Base-by-base conservation (phyloP, 2,888 invertebrate genomes). In the Cheilosia variabilis region DNA sequence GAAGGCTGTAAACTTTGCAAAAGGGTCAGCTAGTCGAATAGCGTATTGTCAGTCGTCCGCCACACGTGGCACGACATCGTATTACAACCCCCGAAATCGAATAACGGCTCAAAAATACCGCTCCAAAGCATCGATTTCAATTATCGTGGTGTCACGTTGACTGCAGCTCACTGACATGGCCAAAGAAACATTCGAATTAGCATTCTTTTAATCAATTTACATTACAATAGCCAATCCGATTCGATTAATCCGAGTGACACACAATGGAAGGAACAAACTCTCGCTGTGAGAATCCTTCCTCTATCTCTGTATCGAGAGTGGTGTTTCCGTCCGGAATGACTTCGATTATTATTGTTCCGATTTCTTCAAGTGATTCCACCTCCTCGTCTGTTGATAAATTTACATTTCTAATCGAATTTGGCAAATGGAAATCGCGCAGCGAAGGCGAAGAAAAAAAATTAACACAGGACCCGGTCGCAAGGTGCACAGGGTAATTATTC, bases 401-500 rank as follows among this genome's bases (percentile, higher is more conserved):
- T 79, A 75, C 83, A 79, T 79, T 71, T 41, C 79, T 84, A 76
- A 84, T 84, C 79, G 75, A 84, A 80, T 84, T 84, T 79, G 19
- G 31, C 79, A 71, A 84, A 84, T 80, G 75, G 60, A 76, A 79
- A 68, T 79, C 69, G 58, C 79, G 17, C 41, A 68, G 43, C 47
- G 45, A 66, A 43, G 43, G 73, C 22, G 45, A 77, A 43, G 68
- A 34, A 77, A 83, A 83, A 78, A 55, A 78, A 83, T 83, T 72
- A 78, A 83, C 73, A 78, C 75, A 57, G 57, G 50, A 73, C 57
- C 63, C 66, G 50, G 17, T 34, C 37, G 50, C 72, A 76, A 84
- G 83, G 75, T 84, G 79, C 55, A 80, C 79, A 65, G 84, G 71
- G 75, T 84, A 80, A 84, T 82, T 72, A 82, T 82, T 84, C 75